phyloP scores from a whole-genome alignment of 2,888 invertebrate genomes.

The Caenorhabditis wallacei region DNA sequence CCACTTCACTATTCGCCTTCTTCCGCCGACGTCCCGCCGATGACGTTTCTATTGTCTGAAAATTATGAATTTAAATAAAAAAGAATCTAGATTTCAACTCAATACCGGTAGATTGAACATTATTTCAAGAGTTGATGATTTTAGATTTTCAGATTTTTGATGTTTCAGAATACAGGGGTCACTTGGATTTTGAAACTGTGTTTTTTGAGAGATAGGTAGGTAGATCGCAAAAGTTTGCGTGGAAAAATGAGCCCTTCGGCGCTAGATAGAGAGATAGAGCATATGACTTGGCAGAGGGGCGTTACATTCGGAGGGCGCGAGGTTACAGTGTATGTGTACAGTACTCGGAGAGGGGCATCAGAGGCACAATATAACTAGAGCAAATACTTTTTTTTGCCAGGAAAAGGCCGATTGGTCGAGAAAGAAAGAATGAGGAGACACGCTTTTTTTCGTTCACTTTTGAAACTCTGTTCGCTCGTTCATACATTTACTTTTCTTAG shows the following conservation, averaged over 20 bases:
- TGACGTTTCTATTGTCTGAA: constrained; percentile 63
- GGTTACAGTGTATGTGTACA: constrained; percentile 60
- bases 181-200: constrained; percentile 24
- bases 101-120: constrained; percentile 44
- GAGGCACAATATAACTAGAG: constrained; percentile 65
- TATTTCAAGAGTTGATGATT: neutral
- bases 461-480: constrained; percentile 41
- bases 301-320: constrained; percentile 43
- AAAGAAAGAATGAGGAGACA: constrained; percentile 30
- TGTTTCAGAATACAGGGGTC: constrained; percentile 29
- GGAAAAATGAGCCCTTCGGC: constrained; percentile 48
- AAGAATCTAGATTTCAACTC: neutral
- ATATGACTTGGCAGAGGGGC: constrained; percentile 62
- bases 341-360: constrained; percentile 56
- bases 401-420: constrained; percentile 30
- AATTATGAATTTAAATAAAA: constrained; percentile 1
- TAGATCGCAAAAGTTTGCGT: constrained; percentile 46
- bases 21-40: constrained; percentile 62
- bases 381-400: constrained; percentile 52
- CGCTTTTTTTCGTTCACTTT: constrained; percentile 48
- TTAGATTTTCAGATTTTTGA: neutral
- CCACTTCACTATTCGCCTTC: constrained; percentile 67
- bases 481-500: constrained; percentile 6
- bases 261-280: constrained; percentile 29
- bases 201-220: constrained; percentile 41